phyloP scores from a whole-genome alignment of 2,797 vertebrate genomes.

The Corythornis leucogaster region DNA sequence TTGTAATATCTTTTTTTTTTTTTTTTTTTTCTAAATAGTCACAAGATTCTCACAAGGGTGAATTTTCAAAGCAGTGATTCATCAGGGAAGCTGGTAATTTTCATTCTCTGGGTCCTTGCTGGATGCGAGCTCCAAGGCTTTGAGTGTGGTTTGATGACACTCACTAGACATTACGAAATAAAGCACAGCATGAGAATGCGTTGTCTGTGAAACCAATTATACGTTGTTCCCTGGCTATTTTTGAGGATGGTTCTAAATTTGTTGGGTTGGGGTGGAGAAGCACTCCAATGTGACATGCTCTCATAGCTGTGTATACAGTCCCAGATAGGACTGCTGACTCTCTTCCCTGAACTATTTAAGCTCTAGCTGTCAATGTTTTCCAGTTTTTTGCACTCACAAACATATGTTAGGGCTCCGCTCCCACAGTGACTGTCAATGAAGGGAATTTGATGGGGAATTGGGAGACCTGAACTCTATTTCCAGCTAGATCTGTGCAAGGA shows the following conservation, averaged over 20 bases:
- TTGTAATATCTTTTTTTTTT: constrained; percentile 38
- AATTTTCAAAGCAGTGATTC: constrained; percentile 58
- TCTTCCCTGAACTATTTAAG: constrained; percentile 51
- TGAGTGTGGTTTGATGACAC: constrained; percentile 28
- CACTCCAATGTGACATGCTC: neutral
- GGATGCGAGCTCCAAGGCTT: constrained; percentile 24
- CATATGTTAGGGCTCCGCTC: constrained; percentile 17
- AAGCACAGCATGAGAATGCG: constrained; percentile 53
- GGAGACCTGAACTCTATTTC: constrained; percentile 15
- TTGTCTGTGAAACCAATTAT: constrained; percentile 67
- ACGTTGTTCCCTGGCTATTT: constrained; percentile 64
- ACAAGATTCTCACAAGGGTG: constrained; percentile 65
- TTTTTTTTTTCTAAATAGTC: constrained; percentile 57
- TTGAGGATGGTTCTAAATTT: constrained; percentile 64
- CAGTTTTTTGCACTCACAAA: neutral
- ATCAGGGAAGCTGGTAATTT: constrained; percentile 59
- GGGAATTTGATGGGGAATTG: neutral
- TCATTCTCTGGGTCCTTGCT: constrained; percentile 22
- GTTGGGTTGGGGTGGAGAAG: constrained; percentile 46
- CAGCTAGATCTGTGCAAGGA: neutral
- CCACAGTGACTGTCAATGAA: neutral
- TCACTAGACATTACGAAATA: constrained; percentile 61
- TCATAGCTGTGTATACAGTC: neutral
- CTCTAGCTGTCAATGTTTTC: constrained; percentile 34
- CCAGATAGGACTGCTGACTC: constrained; percentile 37